Base-by-base conservation (phyloP, 2,888 invertebrate species). In the Lepidonotus clava region DNA sequence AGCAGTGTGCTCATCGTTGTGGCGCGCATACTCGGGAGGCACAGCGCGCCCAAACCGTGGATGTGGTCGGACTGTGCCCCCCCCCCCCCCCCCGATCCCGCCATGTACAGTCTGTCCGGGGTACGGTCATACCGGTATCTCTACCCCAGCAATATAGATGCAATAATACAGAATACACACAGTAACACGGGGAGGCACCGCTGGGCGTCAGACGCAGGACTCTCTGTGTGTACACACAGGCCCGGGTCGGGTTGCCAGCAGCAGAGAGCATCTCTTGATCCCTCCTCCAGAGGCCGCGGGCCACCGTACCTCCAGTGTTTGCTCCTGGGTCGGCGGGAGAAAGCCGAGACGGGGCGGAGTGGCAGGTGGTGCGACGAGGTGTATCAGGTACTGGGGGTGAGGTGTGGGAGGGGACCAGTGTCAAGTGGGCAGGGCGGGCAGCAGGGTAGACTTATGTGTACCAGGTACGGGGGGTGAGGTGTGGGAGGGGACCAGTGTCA, bases 221-320 rank as follows among this genome's bases (percentile, higher is more conserved):
- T n/a, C n/a, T n/a, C n/a, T n/a, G n/a, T n/a, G n/a, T n/a, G n/a
- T n/a, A n/a, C n/a, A n/a, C n/a, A n/a, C n/a, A n/a, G n/a, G n/a
- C n/a, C n/a, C 2, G 28, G 61, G 28, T 61, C 61, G n/a, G 61
- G 28, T 61, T 24, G 28, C 28, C 61, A 28, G n/a, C 61, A 28
- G 61, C 61, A 61, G 61, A 61, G 61, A 53, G 61, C n/a, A n/a
- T n/a, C 61, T 61, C 61, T 61, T 61, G 61, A 61, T 61, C 61
- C 61, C 61, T 61, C 61, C 61, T 61, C 61, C 61, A 28, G 61
- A 28, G 61, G 28, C n/a, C 28, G 28, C 5, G 61, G 28, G 21
- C 53, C 28, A 61, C 28, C 61, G 11, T 24, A 18, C 61, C n/a
- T 11, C 61, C 61, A 61, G 28, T 61, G 61, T 61, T 61, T 61